A percentile compares a stretch with the other conserved stretches of the same genome.
phyloP scores from a whole-genome alignment of 2,888 invertebrate genomes.

The Pelosia muscerda region DNA sequence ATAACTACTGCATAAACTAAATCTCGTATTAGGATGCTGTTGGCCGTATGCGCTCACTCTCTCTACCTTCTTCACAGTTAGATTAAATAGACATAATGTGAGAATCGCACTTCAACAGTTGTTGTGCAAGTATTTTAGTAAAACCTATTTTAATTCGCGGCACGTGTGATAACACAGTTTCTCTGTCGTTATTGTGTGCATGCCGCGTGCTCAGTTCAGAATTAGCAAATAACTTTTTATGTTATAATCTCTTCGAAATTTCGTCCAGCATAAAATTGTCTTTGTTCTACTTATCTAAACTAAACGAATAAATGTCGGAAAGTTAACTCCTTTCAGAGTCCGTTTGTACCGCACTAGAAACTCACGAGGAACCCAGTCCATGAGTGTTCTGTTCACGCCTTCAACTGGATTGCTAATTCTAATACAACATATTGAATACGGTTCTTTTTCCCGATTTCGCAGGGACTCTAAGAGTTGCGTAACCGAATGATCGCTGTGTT shows the following conservation, averaged over 20 bases:
- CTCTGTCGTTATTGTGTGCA: conserved; percentile 17
- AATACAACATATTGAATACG: neutral
- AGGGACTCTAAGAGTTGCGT: conserved; percentile 4
- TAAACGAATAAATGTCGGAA: neutral
- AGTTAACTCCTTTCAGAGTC: neutral
- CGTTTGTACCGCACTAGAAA: neutral
- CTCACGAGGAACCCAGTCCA: neutral
- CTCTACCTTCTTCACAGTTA: neutral
- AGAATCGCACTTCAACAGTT: neutral
- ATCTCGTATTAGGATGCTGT: conserved; percentile 7
- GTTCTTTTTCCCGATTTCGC: neutral
- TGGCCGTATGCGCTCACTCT: neutral
- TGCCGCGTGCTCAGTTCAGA: conserved; percentile 9
- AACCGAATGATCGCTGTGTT: neutral
- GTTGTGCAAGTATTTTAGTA: conserved; percentile 1
- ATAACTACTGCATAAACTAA: conserved; percentile 3
- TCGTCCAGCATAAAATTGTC: neutral
- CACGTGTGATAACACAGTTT: conserved; percentile 26
- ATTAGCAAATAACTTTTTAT: conserved; percentile 9
- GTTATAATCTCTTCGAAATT: neutral
- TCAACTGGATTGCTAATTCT: neutral
- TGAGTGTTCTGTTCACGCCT: neutral
- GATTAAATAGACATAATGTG: neutral
- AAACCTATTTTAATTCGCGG: conserved; percentile 19
- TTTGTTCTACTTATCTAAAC: neutral